A percentile compares a stretch with the other conserved stretches of the same genome.
Conservation (phyloP, 2,113 vertebrate species). For the Sphaerodactylus townsendi region DNA sequence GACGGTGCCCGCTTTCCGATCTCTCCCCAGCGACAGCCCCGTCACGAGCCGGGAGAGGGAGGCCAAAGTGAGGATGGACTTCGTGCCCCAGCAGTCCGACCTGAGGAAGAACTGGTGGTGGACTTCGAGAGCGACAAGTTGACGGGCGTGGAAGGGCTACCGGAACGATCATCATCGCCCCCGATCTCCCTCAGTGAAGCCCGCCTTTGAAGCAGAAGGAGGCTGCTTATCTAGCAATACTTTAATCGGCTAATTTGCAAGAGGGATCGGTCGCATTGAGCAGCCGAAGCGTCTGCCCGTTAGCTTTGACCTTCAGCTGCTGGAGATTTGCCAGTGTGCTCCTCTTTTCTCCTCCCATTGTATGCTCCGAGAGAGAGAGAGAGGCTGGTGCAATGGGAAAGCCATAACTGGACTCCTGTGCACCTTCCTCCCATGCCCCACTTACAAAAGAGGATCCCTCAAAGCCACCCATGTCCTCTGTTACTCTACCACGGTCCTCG, state of each 20-base stretch:
- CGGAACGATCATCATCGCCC: slow-evolving; percentile 85
- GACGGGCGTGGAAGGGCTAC: slow-evolving; percentile 87
- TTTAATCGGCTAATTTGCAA: neutral
- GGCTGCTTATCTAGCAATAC: fast-evolving
- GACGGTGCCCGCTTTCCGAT: neutral
- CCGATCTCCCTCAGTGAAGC: slow-evolving; percentile 57
- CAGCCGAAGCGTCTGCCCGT: too few relatives aligned
- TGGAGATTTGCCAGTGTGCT: too few relatives aligned
- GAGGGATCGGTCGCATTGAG: too few relatives aligned
- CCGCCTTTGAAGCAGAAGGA: neutral
- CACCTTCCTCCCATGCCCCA: neutral
- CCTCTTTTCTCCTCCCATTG: too few relatives aligned
- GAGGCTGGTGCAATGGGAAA: too few relatives aligned
- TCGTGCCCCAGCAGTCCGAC: slow-evolving; percentile 78
- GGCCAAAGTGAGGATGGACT: slow-evolving; percentile 80
- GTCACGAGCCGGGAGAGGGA: slow-evolving; percentile 78
- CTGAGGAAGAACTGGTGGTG: slow-evolving; percentile 87
- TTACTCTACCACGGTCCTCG: too few relatives aligned
- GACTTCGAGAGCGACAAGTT: slow-evolving; percentile 88
- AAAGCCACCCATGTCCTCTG: too few relatives aligned
- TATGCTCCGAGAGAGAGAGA: too few relatives aligned
- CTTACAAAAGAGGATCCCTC: neutral
- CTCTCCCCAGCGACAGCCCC: neutral
- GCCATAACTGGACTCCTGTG: fast-evolving
- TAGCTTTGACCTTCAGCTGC: neutral